Conservation (phyloP, 1,140 invertebrate species). For the Temnothorax longispinosus region DNA sequence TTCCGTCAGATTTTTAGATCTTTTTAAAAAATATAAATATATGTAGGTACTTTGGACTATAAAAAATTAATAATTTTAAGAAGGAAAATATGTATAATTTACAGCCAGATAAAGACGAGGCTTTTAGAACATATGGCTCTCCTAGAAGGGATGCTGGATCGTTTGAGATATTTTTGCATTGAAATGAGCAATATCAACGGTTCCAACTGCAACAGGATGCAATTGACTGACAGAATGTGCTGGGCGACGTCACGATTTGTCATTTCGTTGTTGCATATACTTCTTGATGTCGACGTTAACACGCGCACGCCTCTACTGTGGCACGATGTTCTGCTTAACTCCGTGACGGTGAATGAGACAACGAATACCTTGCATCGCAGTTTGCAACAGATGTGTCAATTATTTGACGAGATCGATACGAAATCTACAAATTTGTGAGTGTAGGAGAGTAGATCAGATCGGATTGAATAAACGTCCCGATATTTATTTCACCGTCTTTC, state of each 20-base stretch:
- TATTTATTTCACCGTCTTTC: conserved; percentile 79
- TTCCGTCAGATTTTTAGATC: neutral
- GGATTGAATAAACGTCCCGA: conserved; percentile 1
- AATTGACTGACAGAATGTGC: conserved; percentile 76
- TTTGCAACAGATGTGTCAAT: conserved; percentile 82
- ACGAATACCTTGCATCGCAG: conserved; percentile 72
- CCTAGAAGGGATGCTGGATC: conserved; percentile 92
- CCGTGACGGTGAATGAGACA: conserved; percentile 72
- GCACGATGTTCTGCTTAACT: conserved; percentile 83
- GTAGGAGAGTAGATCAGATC: conserved; percentile 3
- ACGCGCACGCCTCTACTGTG: conserved; percentile 77
- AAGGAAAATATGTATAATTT: conserved; percentile 32
- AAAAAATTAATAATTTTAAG: neutral
- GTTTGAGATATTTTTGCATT: conserved; percentile 87
- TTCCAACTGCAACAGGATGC: conserved; percentile 66
- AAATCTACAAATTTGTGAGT: conserved; percentile 85
- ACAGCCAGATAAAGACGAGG: conserved; percentile 87
- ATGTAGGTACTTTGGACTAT: neutral
- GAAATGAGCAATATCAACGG: conserved; percentile 69
- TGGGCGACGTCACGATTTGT: conserved; percentile 75
- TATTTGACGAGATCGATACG: conserved; percentile 81
- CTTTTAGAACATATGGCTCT: conserved; percentile 93
- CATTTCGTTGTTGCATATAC: conserved; percentile 76
- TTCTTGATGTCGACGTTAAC: conserved; percentile 66
- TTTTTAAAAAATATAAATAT: neutral